A percentile compares a stretch with the other conserved stretches of the same genome.
Conservation (phyloP, 2,797 vertebrate genomes). For the Pangasius macronema region DNA sequence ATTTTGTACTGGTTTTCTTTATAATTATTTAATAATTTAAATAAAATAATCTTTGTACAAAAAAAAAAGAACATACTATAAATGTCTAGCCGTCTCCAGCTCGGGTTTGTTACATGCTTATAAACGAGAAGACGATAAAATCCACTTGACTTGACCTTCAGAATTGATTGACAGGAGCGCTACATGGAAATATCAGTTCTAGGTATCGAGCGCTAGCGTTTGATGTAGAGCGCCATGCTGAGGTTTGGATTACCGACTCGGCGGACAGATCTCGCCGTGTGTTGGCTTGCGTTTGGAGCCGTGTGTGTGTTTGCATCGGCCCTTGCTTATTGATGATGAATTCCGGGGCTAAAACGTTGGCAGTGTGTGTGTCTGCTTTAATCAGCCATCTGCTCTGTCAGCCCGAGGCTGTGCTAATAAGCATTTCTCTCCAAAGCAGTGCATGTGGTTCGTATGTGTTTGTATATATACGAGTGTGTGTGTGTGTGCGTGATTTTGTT, state of each 20-base stretch:
- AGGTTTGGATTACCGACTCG: conserved; percentile 4
- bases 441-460: conserved; percentile 40
- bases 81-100: not conserved
- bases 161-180: conserved; percentile 22
- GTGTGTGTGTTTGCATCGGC: conserved; percentile 11
- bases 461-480: conserved; percentile 7
- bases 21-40: not conserved
- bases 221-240: conserved; percentile 5
- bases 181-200: conserved; percentile 17
- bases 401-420: conserved; percentile 42
- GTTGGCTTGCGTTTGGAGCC: conserved; percentile 8
- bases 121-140: not conserved
- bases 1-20: not conserved
- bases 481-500: conserved; percentile 24
- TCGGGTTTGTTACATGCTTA: not conserved
- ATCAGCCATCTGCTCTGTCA: conserved; percentile 73
- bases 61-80: not conserved
- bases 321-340: conserved; percentile 18
- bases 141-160: conserved; percentile 3
- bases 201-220: not conserved
- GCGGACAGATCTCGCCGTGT: not conserved
- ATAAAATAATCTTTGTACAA: no score
- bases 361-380: conserved; percentile 26
- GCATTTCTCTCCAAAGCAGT: conserved; percentile 37
- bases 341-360: conserved; percentile 8